Conservation (phyloP, 2,113 vertebrate genomes). For the Melanotaenia duboulayi region DNA sequence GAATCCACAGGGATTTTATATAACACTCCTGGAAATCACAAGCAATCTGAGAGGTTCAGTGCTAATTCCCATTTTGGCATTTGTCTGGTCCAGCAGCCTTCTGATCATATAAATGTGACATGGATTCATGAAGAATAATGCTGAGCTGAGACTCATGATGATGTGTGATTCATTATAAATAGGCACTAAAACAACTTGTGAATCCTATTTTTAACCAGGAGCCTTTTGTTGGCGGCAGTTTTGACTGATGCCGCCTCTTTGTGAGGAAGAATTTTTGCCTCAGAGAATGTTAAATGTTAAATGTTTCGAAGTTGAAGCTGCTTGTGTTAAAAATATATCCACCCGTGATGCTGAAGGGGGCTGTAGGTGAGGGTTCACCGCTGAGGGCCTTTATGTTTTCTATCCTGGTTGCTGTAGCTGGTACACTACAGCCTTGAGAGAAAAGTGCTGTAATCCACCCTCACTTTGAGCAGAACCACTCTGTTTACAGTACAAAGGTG, state of each 20-base stretch:
- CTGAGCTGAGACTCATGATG: not conserved
- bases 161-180: not conserved
- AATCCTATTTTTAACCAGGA: constrained; percentile 8
- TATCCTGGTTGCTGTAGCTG: not conserved
- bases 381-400: constrained; percentile 1
- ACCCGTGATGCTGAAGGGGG: constrained; percentile 16
- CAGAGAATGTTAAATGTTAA: not conserved
- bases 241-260: not conserved
- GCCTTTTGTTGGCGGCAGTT: constrained; percentile 3
- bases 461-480: not conserved
- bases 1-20: too few relatives aligned
- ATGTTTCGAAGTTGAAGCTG: not conserved
- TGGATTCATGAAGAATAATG: not conserved
- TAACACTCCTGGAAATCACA: too few relatives aligned
- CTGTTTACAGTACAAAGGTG: not conserved
- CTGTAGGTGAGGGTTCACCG: not conserved
- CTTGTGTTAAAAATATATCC: constrained; percentile 34
- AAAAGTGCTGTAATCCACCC: not conserved
- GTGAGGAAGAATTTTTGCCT: not conserved
- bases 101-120: not conserved
- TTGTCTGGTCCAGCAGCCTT: not conserved
- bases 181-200: not conserved
- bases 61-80: too few relatives aligned
- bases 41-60: too few relatives aligned
- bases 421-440: not conserved